Evolutionary conservation across 2,113 vertebrate species (phyloP), one percentile per base, ranked within the genome.

Genomic region (Pagrus major): DNA sequence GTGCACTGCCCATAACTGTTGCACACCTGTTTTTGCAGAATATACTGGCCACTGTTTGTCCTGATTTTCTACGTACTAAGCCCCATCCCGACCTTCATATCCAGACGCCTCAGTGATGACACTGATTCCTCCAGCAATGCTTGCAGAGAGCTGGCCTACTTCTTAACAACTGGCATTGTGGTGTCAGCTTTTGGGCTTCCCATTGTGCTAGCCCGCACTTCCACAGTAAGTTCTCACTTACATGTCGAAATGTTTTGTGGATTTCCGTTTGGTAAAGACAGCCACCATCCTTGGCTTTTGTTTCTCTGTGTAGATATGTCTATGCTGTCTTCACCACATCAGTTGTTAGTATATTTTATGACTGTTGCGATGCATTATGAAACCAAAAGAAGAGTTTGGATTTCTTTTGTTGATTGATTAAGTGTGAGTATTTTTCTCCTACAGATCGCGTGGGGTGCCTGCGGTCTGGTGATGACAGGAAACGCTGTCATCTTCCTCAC

Each of bases 381-480:
- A 27, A n/a, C 1, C 3, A 25, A 37, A 37, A 7, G 9, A 29
- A 31, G 31, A 23, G 12, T 1, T 18, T 5, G 10, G 21, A 35
- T n/a, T 44, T 33, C 0, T 58, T 63, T 21, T 25, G 23, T 2
- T n/a, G 20, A 2, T 55, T 63, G 25, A 42, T 66, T 39, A 3
- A 61, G 10, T n/a, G 41, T 23, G 9, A 15, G 41, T 47, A 14
- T 58, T 71, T 75, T 60, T 60, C 27, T 65, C 7, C 90, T 90
- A 83, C 96, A 99, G 98, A 99, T 99, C 92, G 64, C 94, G 33
- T 99, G 97, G 98, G 97, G 97, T 35, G 98, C 98, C 84, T 99
- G 98, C 69, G 97, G 96, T 58, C 95, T 99, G 83, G 97, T 99
- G 86, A 95, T 99, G 93, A 96, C 97, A 0, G 97, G 97, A 39